Conservation (phyloP, 2,113 vertebrate genomes). For the Hyperoodon ampullatus region DNA sequence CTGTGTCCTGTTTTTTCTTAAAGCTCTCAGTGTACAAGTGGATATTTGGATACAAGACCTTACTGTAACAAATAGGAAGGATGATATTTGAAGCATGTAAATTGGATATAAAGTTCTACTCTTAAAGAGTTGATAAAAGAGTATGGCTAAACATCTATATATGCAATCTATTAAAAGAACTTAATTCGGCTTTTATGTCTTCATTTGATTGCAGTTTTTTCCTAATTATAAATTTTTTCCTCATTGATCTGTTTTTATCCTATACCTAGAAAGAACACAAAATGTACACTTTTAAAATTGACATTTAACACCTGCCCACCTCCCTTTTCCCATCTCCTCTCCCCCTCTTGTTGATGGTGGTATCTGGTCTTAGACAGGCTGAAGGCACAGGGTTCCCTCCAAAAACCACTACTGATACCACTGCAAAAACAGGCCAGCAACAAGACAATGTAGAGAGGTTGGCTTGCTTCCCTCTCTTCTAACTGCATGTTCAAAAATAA, state of each 20-base stretch:
- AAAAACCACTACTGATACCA: constrained; percentile 88
- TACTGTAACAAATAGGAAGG: constrained; percentile 91
- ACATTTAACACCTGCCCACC: constrained; percentile 27
- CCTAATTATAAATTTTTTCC: constrained; percentile 68
- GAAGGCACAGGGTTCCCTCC: constrained; percentile 83
- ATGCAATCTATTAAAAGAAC: constrained; percentile 93
- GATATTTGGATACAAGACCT: constrained; percentile 89
- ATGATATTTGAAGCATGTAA: constrained; percentile 92
- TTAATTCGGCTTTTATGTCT: constrained; percentile 84
- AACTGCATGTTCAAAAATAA: constrained; percentile 82
- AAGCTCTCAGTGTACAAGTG: constrained; percentile 91
- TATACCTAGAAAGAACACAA: constrained; percentile 66
- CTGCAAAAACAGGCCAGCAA: constrained; percentile 85
- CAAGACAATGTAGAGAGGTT: constrained; percentile 84
- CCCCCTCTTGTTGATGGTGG: constrained; percentile 81
- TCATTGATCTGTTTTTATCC: constrained; percentile 64
- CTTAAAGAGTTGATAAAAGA: constrained; percentile 92
- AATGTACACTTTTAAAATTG: constrained; percentile 68
- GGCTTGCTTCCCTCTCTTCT: constrained; percentile 82
- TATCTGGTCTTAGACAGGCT: constrained; percentile 83
- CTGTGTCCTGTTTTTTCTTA: constrained; percentile 88
- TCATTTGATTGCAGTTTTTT: constrained; percentile 77
- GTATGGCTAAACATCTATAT: constrained; percentile 94
- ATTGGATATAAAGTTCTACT: constrained; percentile 91
- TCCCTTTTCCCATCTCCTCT: constrained; percentile 61